A percentile compares a stretch with the other conserved stretches of the same genome.
Conservation (phyloP, 2,888 invertebrate genomes). For the Andricus curvator region DNA sequence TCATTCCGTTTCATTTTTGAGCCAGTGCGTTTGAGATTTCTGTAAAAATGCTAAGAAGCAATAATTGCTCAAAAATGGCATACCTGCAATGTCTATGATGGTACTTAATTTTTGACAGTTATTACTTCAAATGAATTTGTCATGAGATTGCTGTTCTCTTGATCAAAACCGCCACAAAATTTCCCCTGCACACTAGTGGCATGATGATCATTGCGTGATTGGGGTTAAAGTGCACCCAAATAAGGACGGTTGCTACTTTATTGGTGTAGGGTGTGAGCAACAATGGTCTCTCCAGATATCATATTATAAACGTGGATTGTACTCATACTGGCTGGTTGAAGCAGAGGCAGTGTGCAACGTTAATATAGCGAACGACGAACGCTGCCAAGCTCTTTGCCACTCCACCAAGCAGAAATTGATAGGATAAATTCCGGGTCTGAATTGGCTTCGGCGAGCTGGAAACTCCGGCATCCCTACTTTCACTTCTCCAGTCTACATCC, state of each 20-base stretch:
- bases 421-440: constrained; percentile 83
- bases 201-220: constrained; percentile 57
- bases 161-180: constrained; percentile 27
- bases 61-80: no score
- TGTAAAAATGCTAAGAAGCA: no score
- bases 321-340: constrained; percentile 64
- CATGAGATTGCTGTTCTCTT: constrained; percentile 23
- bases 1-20: no score
- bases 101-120: background rate
- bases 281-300: constrained; percentile 64
- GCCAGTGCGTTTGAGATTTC: no score
- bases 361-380: constrained; percentile 77
- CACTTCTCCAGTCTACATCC: constrained; percentile 55
- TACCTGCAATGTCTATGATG: no score
- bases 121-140: constrained; percentile 15
- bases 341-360: constrained; percentile 74
- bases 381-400: constrained; percentile 81
- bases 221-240: constrained; percentile 67
- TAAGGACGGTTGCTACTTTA: constrained; percentile 67
- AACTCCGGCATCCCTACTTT: constrained; percentile 66
- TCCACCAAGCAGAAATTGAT: constrained; percentile 83
- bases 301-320: constrained; percentile 68
- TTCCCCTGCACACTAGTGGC: constrained; percentile 39
- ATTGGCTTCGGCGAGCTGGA: constrained; percentile 82
- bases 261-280: constrained; percentile 66